Evolutionary conservation across 2,888 invertebrate genomes (phyloP).

Genomic region (Phania funesta): DNA sequence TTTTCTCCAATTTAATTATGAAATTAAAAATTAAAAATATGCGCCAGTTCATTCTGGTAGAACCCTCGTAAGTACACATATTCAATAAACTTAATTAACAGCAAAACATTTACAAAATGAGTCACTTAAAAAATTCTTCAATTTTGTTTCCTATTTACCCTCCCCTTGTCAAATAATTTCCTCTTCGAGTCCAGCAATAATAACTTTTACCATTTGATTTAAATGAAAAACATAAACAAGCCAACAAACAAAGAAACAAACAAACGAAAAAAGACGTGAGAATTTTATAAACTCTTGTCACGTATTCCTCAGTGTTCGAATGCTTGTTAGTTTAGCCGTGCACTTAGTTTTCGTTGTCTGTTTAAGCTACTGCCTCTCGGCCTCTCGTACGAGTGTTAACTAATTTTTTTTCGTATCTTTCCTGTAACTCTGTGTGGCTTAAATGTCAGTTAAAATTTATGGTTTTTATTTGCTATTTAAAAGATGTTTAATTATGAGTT

Average conservation of each 20-base stretch:
- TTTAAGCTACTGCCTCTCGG: background rate
- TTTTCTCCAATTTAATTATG: too few relatives aligned
- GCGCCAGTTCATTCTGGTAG: too few relatives aligned
- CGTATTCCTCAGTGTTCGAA: constrained; percentile 40
- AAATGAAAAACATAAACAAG: background rate
- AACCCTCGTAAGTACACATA: too few relatives aligned
- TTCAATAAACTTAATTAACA: too few relatives aligned
- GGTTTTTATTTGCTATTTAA: constrained; percentile 5
- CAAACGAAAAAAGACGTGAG: constrained; percentile 46
- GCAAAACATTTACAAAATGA: background rate
- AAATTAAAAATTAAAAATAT: too few relatives aligned
- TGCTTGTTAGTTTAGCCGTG: constrained; percentile 25
- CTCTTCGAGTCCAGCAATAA: background rate
- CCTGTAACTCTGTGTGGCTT: constrained; percentile 35
- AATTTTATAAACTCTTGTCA: constrained; percentile 46
- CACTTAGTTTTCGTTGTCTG: constrained; percentile 6
- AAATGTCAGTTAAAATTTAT: constrained; percentile 53
- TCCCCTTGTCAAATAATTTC: background rate
- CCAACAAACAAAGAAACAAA: background rate
- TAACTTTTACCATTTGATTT: constrained; percentile 26
- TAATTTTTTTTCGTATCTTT: background rate
- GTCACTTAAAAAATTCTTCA: background rate
- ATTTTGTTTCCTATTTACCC: background rate
- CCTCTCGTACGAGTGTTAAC: constrained; percentile 31
- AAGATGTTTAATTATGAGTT: constrained; percentile 35